Evolutionary conservation across 2,888 invertebrate species (phyloP), one percentile per base, ranked within the genome.

Genomic region (Cerceris rybyensis): DNA sequence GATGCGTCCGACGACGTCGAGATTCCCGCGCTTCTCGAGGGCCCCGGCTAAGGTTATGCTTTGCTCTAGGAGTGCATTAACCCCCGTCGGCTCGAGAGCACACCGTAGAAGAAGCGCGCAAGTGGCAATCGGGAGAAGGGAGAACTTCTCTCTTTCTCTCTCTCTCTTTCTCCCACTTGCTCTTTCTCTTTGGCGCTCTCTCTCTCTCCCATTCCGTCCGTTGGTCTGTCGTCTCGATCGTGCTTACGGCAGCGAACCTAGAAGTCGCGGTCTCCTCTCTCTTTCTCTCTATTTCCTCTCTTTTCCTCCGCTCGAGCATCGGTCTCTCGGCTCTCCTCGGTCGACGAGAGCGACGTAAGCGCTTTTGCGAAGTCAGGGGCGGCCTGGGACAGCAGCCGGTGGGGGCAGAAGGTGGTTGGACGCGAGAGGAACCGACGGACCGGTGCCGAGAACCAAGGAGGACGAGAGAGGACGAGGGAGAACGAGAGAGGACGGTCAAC

Each of bases 41-140:
- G 74, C 73, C 73, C 73, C 73, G 76, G 66, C 89, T 89, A 91
- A 91, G 91, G 90, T 91, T 91, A 91, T 90, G 90, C 88, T 78
- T 87, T 85, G 85, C 89, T 90, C 88, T 88, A 88, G 84, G 91
- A 91, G 92, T 91, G 89, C 92, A 90, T 91, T 92, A 91, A 92
- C 92, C 92, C 88, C 88, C 78, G 84, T 84, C 75, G 81, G 87
- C 85, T 82, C 85, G 88, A 87, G 87, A 89, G 88, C 86, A 88
- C 87, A 86, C 88, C 82, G 86, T 82, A 75, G 82, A 84, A 84
- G 85, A 85, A 84, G 76, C 73, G 80, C 74, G 80, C 71, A 75
- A 86, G 80, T 78, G 76, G 79, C 13, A 75, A 64, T 67, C 79
- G 70, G 75, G 84, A 74, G 80, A 75, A 77, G 70, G 72, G 83